A percentile compares a stretch with the other conserved stretches of the same genome.
Conservation (phyloP, 2,888 invertebrate genomes). For the Omphaloscelis lunosa region DNA sequence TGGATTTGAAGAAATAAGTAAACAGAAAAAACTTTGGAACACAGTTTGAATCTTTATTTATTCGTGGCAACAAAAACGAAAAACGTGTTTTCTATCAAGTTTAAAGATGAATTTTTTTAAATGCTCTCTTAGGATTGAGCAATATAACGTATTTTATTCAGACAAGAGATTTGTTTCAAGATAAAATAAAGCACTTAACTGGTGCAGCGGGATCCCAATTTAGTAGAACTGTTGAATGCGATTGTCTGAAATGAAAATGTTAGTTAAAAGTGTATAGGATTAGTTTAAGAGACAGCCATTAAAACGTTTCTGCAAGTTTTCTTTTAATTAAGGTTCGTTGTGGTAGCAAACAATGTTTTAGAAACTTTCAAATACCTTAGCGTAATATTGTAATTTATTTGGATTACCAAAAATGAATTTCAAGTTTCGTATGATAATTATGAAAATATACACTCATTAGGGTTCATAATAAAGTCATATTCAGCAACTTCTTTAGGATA, state of each 20-base stretch:
- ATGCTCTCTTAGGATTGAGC: constrained; percentile 34
- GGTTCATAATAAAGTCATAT: background rate
- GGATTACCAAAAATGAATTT: background rate
- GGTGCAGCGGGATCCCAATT: constrained; percentile 41
- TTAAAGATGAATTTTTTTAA: constrained; percentile 12
- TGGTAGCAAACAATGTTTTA: background rate
- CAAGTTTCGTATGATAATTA: background rate
- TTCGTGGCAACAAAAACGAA: background rate
- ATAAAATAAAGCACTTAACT: constrained; percentile 58
- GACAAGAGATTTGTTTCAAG: constrained; percentile 54
- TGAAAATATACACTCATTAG: constrained; percentile 2
- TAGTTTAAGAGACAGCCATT: constrained; percentile 4
- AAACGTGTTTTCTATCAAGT: constrained; percentile 16
- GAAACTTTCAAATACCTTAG: constrained; percentile 1
- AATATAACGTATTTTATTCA: constrained; percentile 61
- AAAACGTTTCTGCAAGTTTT: constrained; percentile 9
- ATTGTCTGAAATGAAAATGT: constrained; percentile 26
- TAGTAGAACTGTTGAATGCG: constrained; percentile 43
- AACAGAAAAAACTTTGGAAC: background rate
- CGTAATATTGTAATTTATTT: background rate
- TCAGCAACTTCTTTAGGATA: background rate
- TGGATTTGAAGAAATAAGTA: background rate
- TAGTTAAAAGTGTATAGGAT: constrained; percentile 23
- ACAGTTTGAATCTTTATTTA: constrained; percentile 10
- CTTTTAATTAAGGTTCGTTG: constrained; percentile 7